These are phyloP conservation scores for Mesorhabditis belari DNA, from an alignment of 2,888 invertebrate species.

Conservation along the genomic window DNA sequence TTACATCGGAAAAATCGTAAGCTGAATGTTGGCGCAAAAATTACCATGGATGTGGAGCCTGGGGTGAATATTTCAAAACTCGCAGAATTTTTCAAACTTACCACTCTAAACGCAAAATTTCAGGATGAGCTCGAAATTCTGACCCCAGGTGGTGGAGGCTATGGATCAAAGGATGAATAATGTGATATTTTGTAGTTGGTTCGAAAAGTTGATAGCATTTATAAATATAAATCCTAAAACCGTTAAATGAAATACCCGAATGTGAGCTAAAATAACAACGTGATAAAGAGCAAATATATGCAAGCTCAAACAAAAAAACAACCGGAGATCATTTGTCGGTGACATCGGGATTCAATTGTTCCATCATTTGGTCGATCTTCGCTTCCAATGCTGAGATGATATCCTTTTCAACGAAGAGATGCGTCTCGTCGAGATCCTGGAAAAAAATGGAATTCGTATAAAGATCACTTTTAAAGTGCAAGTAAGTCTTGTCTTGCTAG, in stretches of 20 bases:
- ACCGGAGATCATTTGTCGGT: conserved; percentile 34
- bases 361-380: conserved; percentile 80
- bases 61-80: conserved; percentile 65
- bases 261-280: too few species aligned
- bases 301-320: too few species aligned
- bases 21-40: conserved; percentile 84
- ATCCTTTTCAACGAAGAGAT: conserved; percentile 88
- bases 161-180: conserved; percentile 58
- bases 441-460: conserved; percentile 1
- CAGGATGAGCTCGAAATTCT: conserved; percentile 80
- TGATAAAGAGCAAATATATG: too few species aligned
- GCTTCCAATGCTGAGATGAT: conserved; percentile 80
- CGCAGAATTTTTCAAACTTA: too few species aligned
- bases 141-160: conserved; percentile 89
- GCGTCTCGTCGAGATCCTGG: conserved; percentile 78
- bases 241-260: too few species aligned
- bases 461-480: neutral
- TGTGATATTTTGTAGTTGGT: too few species aligned
- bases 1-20: conserved; percentile 56
- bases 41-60: conserved; percentile 71
- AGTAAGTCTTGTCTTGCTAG: neutral
- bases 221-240: too few species aligned
- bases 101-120: conserved; percentile 5
- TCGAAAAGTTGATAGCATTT: too few species aligned
- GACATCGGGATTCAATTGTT: conserved; percentile 55